Conservation (phyloP, 2,797 vertebrate genomes). For the Lacerta viridis region DNA sequence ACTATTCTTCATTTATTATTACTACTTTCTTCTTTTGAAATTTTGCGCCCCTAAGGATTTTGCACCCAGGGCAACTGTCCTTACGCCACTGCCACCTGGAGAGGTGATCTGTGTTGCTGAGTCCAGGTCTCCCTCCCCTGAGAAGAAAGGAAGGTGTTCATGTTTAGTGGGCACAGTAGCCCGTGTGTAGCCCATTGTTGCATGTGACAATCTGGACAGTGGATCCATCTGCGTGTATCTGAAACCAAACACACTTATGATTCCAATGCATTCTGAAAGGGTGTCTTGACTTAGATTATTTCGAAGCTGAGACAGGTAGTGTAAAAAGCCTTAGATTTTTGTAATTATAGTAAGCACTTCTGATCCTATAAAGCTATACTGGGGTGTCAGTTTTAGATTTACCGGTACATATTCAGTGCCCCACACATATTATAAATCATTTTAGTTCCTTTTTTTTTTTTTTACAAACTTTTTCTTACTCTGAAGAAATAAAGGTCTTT, state of each 20-base stretch:
- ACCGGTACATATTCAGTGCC: neutral
- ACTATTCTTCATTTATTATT: no score
- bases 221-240: neutral
- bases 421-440: neutral
- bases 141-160: neutral
- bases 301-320: neutral
- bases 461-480: constrained; percentile 34
- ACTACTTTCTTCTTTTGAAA: no score
- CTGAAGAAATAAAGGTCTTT: constrained; percentile 31
- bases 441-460: neutral
- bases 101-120: neutral
- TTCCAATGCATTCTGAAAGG: neutral
- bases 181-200: neutral
- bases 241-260: neutral
- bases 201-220: neutral
- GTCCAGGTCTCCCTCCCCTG: neutral
- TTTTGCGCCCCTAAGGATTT: no score
- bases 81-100: no score
- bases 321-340: neutral
- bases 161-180: neutral
- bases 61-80: no score
- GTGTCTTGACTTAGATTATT: neutral
- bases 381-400: neutral
- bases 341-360: neutral
- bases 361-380: neutral